Conservation (phyloP, 2,888 invertebrate genomes). For the Pemphredon lugubris region DNA sequence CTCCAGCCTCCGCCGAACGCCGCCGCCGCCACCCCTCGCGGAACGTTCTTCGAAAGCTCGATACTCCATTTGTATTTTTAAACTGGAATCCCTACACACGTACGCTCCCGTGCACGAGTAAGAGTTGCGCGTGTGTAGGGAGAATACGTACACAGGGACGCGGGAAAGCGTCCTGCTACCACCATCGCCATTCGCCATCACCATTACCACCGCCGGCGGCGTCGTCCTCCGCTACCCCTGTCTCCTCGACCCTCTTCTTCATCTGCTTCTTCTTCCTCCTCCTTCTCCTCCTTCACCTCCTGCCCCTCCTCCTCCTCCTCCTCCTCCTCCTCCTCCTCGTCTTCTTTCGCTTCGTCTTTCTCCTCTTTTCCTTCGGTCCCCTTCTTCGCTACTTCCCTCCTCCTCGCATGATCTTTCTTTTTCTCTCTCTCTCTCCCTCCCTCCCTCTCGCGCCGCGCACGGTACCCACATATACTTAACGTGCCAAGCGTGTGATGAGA, state of each 20-base stretch:
- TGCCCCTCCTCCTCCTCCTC: constrained; percentile 13
- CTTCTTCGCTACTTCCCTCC: constrained; percentile 43
- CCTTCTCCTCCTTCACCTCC: constrained; percentile 31
- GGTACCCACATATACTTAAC: constrained; percentile 60
- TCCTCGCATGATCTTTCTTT: constrained; percentile 45
- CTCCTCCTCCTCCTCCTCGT: constrained; percentile 10
- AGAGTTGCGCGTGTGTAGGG: constrained; percentile 9
- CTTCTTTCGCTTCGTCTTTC: constrained; percentile 17
- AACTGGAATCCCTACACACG: constrained; percentile 78
- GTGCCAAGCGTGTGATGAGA: constrained; percentile 33
- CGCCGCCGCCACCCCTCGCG: constrained; percentile 60
- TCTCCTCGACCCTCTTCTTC: constrained; percentile 59
- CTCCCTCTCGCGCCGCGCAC: constrained; percentile 43
- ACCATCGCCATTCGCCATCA: constrained; percentile 76
- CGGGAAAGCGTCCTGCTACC: constrained; percentile 70
- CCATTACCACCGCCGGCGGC: constrained; percentile 74
- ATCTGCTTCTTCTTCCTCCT: constrained; percentile 38
- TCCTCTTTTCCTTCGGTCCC: constrained; percentile 26
- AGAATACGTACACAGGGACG: constrained; percentile 45
- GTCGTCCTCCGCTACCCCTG: constrained; percentile 58
- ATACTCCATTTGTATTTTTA: constrained; percentile 81
- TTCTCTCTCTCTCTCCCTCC: constrained; percentile 37
- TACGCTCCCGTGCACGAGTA: constrained; percentile 48
- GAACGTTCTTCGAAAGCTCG: constrained; percentile 77
- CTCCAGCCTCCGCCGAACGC: constrained; percentile 52